Conservation (phyloP, 2,888 invertebrate genomes). For the Zele albiditarsus region DNA sequence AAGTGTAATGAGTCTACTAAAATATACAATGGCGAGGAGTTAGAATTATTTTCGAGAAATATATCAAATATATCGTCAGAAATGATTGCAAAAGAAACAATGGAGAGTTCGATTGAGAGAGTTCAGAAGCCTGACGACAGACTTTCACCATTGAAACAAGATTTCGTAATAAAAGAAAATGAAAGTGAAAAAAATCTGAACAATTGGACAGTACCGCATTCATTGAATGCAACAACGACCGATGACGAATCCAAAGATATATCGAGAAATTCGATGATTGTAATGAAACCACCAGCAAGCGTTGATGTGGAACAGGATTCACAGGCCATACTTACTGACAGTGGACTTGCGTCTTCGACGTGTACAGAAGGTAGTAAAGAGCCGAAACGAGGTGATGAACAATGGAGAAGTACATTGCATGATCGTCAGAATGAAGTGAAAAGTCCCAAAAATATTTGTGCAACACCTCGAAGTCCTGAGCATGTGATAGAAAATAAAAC, state of each 20-base stretch:
- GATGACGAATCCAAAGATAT: constrained; percentile 35
- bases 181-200: background rate
- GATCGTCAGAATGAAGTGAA: constrained; percentile 2
- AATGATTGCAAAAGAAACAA: background rate
- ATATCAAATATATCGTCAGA: constrained; percentile 1
- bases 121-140: constrained; percentile 2
- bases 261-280: constrained; percentile 27
- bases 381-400: constrained; percentile 38
- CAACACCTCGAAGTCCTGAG: background rate
- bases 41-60: constrained; percentile 43
- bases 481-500: background rate
- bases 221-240: constrained; percentile 12
- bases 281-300: constrained; percentile 37
- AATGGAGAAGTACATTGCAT: constrained; percentile 45
- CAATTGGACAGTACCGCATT: constrained; percentile 12
- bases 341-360: constrained; percentile 52
- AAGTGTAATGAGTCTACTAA: constrained; percentile 27
- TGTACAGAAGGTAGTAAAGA: constrained; percentile 48
- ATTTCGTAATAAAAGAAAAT: constrained; percentile 9
- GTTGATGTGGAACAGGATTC: constrained; percentile 49
- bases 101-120: background rate
- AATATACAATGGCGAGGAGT: constrained; percentile 43
- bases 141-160: background rate
- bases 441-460: background rate
- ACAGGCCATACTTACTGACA: constrained; percentile 49